Conservation (phyloP, 2,888 invertebrate genomes). For the Hydriomena furcata region DNA sequence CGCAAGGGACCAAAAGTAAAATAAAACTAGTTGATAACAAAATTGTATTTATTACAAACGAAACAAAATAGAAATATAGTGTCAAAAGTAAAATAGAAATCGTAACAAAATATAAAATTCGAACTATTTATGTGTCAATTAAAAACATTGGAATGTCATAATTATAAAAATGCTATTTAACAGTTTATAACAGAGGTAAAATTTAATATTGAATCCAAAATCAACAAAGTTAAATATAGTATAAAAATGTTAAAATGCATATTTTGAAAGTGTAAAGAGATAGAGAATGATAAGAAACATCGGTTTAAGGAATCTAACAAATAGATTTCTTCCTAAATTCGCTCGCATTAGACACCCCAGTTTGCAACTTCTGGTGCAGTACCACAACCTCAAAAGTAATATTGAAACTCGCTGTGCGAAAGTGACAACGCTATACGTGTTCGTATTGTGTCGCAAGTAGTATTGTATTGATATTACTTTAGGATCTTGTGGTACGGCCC, state of each 20-base stretch:
- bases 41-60: slow-evolving; percentile 34
- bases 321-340: slow-evolving; percentile 25
- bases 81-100: slow-evolving; percentile 23
- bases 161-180: slow-evolving; percentile 34
- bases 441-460: too few relatives aligned
- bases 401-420: too few relatives aligned
- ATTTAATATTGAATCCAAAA: slow-evolving; percentile 10
- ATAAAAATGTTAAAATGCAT: slow-evolving; percentile 27
- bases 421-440: too few relatives aligned
- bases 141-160: slow-evolving; percentile 34
- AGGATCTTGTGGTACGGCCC: too few relatives aligned
- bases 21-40: slow-evolving; percentile 22
- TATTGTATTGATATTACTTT: too few relatives aligned
- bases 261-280: slow-evolving; percentile 13
- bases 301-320: slow-evolving; percentile 3
- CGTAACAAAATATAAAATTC: slow-evolving; percentile 29
- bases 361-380: slow-evolving; percentile 10
- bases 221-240: slow-evolving; percentile 1
- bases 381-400: too few relatives aligned
- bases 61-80: slow-evolving; percentile 31
- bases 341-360: slow-evolving; percentile 13
- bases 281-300: slow-evolving; percentile 16
- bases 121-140: slow-evolving; percentile 14
- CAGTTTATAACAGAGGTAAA: slow-evolving; percentile 12
- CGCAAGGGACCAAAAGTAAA: slow-evolving; percentile 7